phyloP scores from a whole-genome alignment of 2,797 vertebrate genomes.

The Thalassophryne amazonica region DNA sequence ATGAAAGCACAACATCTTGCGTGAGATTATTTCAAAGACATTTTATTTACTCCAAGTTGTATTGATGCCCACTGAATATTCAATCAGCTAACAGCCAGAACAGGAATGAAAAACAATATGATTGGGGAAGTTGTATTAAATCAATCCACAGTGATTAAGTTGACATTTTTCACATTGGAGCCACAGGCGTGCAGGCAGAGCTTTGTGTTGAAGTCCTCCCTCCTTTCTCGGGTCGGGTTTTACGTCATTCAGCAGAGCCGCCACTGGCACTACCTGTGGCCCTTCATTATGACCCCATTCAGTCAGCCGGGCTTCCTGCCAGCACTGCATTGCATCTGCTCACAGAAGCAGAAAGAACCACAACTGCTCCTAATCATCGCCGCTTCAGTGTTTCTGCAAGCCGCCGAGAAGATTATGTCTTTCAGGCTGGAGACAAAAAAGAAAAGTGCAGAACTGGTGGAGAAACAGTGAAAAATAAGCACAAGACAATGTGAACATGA shows the following conservation, averaged over 20 bases:
- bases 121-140: conserved; percentile 25
- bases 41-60: too few relatives aligned
- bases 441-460: not conserved
- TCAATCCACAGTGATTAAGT: conserved; percentile 23
- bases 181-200: not conserved
- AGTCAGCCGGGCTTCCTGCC: conserved; percentile 41
- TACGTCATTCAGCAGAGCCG: conserved; percentile 31
- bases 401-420: conserved; percentile 31
- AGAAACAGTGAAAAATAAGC: not conserved
- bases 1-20: too few relatives aligned
- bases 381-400: conserved; percentile 26
- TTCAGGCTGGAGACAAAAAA: conserved; percentile 8
- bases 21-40: too few relatives aligned
- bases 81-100: too few relatives aligned
- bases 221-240: conserved; percentile 9
- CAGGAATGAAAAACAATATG: conserved; percentile 37
- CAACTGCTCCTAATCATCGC: conserved; percentile 38
- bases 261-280: conserved; percentile 42
- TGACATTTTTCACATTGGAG: conserved; percentile 16
- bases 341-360: conserved; percentile 34
- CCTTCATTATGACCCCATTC: conserved; percentile 54
- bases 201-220: conserved; percentile 9
- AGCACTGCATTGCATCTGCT: conserved; percentile 24
- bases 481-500: not conserved
- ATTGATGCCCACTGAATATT: too few relatives aligned